These are phyloP conservation scores for Dryobota labecula DNA, from an alignment of 2,888 invertebrate genomes.

Conservation along the genomic window DNA sequence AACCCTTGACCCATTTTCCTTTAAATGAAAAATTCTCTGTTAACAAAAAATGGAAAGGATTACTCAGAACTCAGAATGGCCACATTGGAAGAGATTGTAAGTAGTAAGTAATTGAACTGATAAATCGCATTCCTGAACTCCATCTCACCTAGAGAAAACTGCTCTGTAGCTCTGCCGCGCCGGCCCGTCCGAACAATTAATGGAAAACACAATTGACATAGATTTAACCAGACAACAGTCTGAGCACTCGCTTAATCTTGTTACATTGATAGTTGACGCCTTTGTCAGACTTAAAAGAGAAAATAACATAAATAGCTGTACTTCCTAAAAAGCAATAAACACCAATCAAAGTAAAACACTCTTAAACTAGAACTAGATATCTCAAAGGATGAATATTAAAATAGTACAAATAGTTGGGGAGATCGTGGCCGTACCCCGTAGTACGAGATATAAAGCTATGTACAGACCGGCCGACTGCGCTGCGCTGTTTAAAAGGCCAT, in stretches of 20 bases:
- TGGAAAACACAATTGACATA: neutral
- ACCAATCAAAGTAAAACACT: slow-evolving; percentile 37
- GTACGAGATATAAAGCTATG: slow-evolving; percentile 63
- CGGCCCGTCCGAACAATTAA: slow-evolving; percentile 1
- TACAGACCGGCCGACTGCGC: slow-evolving; percentile 58
- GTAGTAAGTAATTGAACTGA: slow-evolving; percentile 1
- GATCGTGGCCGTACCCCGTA: slow-evolving; percentile 22
- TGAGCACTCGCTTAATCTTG: neutral
- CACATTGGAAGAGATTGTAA: neutral
- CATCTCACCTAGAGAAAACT: neutral
- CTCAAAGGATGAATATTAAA: slow-evolving; percentile 56
- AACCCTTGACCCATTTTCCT: neutral
- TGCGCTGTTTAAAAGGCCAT: slow-evolving; percentile 79
- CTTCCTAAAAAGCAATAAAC: slow-evolving; percentile 29
- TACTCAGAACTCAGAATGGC: neutral
- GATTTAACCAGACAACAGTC: neutral
- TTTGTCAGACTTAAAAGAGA: neutral
- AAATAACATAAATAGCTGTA: slow-evolving; percentile 25
- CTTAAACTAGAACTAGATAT: slow-evolving; percentile 33
- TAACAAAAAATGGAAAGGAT: neutral
- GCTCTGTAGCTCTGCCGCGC: neutral
- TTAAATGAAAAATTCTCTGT: neutral
- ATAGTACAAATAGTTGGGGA: slow-evolving; percentile 60
- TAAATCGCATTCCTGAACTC: slow-evolving; percentile 14
- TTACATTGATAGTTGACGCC: neutral